A percentile compares a stretch with the other conserved stretches of the same genome.
These are phyloP conservation scores for Origma solitaria DNA, from an alignment of 2,113 vertebrate genomes.

Conservation along the genomic window DNA sequence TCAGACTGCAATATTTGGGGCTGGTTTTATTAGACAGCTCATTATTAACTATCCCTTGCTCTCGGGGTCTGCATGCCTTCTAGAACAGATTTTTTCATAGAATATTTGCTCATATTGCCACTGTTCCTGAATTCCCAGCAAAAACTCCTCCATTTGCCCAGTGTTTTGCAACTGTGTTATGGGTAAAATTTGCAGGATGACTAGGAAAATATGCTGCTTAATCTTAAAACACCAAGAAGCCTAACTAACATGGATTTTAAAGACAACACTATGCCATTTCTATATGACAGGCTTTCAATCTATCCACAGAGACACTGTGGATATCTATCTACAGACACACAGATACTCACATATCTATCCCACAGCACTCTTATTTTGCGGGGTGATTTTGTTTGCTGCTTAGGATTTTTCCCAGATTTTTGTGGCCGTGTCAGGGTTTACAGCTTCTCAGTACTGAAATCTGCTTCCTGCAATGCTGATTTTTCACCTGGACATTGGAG, in stretches of 20 bases:
- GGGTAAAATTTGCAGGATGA: not conserved
- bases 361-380: not conserved
- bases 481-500: not conserved
- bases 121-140: not conserved
- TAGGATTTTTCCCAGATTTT: not conserved
- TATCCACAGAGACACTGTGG: rapidly evolving
- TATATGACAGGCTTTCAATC: not conserved
- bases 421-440: not conserved
- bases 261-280: not conserved
- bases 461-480: not conserved
- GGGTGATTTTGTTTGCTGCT: not conserved
- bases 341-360: not conserved
- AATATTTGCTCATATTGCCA: not conserved
- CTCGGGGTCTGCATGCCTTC: not conserved
- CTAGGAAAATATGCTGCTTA: not conserved
- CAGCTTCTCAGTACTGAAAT: not conserved
- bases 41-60: not conserved
- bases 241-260: not conserved
- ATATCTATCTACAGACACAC: rapidly evolving
- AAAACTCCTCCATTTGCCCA: not conserved
- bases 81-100: not conserved
- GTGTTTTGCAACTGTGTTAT: not conserved
- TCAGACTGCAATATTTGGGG: not conserved
- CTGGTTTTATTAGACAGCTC: not conserved
- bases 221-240: not conserved